A percentile compares a stretch with the other conserved stretches of the same genome.
These are phyloP conservation scores for Sitophilus oryzae DNA, from an alignment of 1,140 invertebrate genomes.

Conservation along the genomic window DNA sequence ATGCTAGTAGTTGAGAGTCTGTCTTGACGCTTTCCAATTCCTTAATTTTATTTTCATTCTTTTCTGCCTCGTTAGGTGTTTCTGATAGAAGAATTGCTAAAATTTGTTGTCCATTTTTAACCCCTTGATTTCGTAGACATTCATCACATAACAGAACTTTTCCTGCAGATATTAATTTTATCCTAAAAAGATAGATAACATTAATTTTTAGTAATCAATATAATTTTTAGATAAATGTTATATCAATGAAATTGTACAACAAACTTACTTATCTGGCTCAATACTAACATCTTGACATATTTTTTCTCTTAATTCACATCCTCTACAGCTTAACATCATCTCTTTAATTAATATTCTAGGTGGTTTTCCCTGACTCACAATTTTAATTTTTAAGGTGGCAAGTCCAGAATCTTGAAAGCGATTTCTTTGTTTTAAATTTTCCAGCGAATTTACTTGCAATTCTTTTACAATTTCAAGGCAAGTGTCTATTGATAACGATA, in stretches of 20 bases:
- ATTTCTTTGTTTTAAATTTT: conserved; percentile 57
- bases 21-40: conserved; percentile 51
- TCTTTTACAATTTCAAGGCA: conserved; percentile 52
- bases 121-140: conserved; percentile 51
- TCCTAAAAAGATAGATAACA: conserved; percentile 39
- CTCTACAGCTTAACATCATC: conserved; percentile 47
- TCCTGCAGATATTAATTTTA: conserved; percentile 64
- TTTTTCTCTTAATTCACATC: conserved; percentile 50
- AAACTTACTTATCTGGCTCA: conserved; percentile 44
- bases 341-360: conserved; percentile 46
- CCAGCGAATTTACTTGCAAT: conserved; percentile 61
- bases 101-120: conserved; percentile 62
- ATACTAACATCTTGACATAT: conserved; percentile 50
- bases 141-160: conserved; percentile 53
- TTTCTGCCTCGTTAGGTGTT: conserved; percentile 37
- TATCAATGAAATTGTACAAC: too few species aligned
- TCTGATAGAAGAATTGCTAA: conserved; percentile 57
- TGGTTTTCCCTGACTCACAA: conserved; percentile 44
- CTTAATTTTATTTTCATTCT: conserved; percentile 35
- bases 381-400: conserved; percentile 56
- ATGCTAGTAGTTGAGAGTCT: conserved; percentile 49
- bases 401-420: conserved; percentile 58
- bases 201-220: background rate
- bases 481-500: conserved; percentile 48
- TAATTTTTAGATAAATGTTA: background rate